Conservation (phyloP, 2,113 vertebrate genomes). For the Lates calcarifer region DNA sequence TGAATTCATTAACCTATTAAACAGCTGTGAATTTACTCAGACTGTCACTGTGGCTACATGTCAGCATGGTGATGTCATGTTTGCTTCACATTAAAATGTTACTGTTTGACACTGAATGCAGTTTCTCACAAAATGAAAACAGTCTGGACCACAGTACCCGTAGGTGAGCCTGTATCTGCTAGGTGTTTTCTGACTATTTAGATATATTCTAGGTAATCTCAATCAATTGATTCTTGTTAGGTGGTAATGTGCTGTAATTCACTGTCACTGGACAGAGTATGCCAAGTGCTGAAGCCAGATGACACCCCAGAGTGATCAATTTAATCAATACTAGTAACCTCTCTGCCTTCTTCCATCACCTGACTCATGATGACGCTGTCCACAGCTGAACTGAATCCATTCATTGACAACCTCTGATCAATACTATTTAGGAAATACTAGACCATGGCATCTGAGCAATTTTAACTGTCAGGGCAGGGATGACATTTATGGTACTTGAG, state of each 20-base stretch:
- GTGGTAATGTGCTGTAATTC: constrained; percentile 2
- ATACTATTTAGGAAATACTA: constrained; percentile 28
- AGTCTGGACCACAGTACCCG: neutral
- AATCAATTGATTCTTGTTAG: neutral
- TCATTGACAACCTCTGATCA: constrained; percentile 35
- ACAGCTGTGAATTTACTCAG: neutral
- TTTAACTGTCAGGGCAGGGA: neutral
- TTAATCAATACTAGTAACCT: constrained; percentile 31
- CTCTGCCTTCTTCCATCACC: constrained; percentile 15
- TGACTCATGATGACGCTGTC: constrained; percentile 13
- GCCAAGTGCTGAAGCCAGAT: neutral
- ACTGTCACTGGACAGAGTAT: neutral
- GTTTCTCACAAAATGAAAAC: neutral
- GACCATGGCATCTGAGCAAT: constrained; percentile 12
- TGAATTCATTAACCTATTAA: constrained; percentile 5
- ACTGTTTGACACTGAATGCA: constrained; percentile 2
- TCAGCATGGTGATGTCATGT: neutral
- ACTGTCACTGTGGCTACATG: neutral
- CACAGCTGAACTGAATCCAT: constrained; percentile 32
- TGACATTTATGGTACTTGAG: constrained; percentile 5
- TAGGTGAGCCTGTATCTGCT: neutral
- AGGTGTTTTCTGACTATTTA: neutral
- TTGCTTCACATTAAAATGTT: neutral
- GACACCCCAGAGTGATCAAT: constrained; percentile 21
- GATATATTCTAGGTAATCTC: too few species aligned